Conservation (phyloP, 2,113 vertebrate genomes). For the Microcebus jonahi region DNA sequence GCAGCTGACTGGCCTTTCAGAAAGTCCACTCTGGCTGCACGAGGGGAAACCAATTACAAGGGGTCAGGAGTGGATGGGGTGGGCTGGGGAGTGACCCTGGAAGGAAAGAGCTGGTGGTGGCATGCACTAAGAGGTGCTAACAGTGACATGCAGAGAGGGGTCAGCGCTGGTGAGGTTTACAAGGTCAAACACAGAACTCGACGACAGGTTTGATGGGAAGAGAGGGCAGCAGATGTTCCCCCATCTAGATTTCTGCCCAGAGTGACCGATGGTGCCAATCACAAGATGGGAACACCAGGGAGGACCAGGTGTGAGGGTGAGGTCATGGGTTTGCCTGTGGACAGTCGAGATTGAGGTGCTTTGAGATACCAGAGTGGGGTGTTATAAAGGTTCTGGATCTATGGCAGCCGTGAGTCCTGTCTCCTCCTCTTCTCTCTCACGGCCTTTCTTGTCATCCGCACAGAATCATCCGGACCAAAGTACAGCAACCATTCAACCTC, state of each 20-base stretch:
- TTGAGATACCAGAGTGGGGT: background rate
- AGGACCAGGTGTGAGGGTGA: background rate
- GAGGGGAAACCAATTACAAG: background rate
- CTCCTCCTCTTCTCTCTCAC: background rate
- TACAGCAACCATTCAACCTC: conserved; percentile 94
- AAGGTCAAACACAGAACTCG: background rate
- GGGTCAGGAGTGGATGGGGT: background rate
- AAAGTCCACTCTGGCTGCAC: background rate
- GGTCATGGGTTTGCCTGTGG: background rate
- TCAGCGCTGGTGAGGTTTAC: background rate
- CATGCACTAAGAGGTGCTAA: no score
- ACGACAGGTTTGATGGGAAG: background rate
- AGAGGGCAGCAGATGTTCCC: no score
- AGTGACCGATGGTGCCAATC: background rate
- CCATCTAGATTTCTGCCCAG: background rate
- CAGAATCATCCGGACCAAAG: conserved; percentile 95
- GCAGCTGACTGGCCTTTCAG: background rate
- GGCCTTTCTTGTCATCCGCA: background rate
- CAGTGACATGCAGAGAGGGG: background rate
- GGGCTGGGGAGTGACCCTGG: background rate
- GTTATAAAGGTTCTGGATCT: background rate
- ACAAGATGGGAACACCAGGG: fast-evolving
- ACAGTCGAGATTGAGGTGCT: background rate
- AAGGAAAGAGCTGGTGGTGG: background rate
- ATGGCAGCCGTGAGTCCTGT: fast-evolving